These are phyloP conservation scores for Talpa occidentalis DNA, from an alignment of 2,113 vertebrate species.

Conservation along the genomic window DNA sequence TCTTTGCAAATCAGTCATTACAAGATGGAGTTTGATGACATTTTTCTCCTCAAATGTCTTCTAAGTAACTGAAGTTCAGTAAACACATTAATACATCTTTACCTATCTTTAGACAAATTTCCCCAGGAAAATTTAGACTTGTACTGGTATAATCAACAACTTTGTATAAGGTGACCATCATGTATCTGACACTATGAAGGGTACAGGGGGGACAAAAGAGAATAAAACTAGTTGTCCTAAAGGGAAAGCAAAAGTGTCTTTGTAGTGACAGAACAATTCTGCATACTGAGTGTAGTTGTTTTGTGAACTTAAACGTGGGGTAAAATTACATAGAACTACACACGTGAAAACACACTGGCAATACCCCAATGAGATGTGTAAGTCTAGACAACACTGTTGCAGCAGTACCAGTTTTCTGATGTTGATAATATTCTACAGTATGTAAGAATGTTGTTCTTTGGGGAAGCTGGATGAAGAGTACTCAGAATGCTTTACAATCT, in stretches of 20 bases:
- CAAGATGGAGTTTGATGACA: neutral
- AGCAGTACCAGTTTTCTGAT: neutral
- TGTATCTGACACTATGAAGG: neutral
- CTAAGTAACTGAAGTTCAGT: slow-evolving; percentile 9
- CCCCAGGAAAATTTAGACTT: neutral
- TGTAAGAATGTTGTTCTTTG: neutral
- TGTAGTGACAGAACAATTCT: neutral
- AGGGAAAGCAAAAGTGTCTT: neutral
- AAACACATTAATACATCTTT: slow-evolving; percentile 49
- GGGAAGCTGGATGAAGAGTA: neutral
- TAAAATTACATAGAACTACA: neutral
- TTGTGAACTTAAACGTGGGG: neutral
- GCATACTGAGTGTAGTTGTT: neutral
- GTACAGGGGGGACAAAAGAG: neutral
- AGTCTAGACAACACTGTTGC: neutral
- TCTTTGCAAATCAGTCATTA: neutral
- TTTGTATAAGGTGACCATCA: neutral
- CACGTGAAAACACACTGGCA: neutral
- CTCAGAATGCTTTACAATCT: neutral
- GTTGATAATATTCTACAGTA: neutral
- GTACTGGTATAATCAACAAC: slow-evolving; percentile 16
- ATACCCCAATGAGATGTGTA: neutral
- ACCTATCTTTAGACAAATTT: slow-evolving; percentile 7
- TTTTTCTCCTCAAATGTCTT: slow-evolving; percentile 17
- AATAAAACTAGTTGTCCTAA: neutral